Base-by-base conservation (phyloP, 2,113 vertebrate genomes). In the Caracal caracal region DNA sequence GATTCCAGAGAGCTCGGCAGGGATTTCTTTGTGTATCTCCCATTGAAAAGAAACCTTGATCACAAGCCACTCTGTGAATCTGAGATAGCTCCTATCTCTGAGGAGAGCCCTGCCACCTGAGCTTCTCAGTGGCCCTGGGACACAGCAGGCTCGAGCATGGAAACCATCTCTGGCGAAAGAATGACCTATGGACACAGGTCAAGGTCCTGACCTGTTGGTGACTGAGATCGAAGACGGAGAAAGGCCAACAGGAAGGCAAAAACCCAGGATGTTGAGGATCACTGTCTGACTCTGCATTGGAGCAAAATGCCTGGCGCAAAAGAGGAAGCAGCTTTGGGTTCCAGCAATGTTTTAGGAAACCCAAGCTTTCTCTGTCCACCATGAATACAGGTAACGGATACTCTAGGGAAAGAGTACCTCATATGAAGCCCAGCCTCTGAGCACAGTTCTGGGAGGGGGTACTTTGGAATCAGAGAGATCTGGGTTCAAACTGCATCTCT, bases 391-490 rank as follows among this genome's bases (percentile, higher is more conserved):
- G 47, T 82, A 43, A 82, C 10, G 26, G 30, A 28, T 35, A 40
- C 28, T 87, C 49, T 63, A 76, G 19, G 51, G 13, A 59, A 43
- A 70, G 0, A 19, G 6, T 19, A 17, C 35, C 28, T 49, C 5
- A 37, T 59, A 37, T 28, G 17, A 8, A 43, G n/a, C 65, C 53
- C 6, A 4, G 37, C 28, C 82, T 91, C 22, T 8, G 11, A 17
- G 6, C 0, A 0, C 30, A 43, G 30, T 40, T n/a, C 20, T 30
- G 59, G 40, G 30, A 59, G 3, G 5, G 16, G 26, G 5, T 30
- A 6, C 33, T 73, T 82, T 65, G 61, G 9, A 75, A 76, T 49
- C 82, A 65, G 13, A 65, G 13, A 65, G 37, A 90, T 4, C 10
- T 37, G 11, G 43, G 10, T 59, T 88, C 83, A 35, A 7, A 30